Percentiles rank a stretch among this genome's conserved stretches.
These are phyloP conservation scores for Lindbergichthys nudifrons DNA, from an alignment of 2,797 vertebrate species.

Conservation along the genomic window DNA sequence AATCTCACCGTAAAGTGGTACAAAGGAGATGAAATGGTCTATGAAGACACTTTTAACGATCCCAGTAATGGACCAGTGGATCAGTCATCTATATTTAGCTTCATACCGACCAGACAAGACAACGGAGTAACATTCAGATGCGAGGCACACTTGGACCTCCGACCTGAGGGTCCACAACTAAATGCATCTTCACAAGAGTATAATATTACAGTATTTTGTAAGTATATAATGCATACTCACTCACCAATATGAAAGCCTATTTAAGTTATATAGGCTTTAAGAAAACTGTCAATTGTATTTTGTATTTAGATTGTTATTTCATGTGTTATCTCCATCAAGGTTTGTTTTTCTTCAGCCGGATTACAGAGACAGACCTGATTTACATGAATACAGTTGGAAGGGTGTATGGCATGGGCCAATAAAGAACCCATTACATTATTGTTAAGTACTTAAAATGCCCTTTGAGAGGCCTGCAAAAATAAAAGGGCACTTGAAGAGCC, in stretches of 20 bases:
- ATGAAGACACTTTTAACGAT: accelerated
- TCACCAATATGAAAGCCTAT: not conserved
- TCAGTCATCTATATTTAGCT: not conserved
- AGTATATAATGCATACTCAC: slow-evolving; percentile 48
- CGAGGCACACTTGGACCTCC: slow-evolving; percentile 74
- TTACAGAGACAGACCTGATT: no score
- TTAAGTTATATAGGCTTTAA: not conserved
- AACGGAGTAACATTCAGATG: slow-evolving; percentile 67
- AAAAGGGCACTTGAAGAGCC: no score
- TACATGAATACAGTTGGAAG: no score
- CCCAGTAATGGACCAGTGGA: not conserved
- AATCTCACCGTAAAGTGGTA: slow-evolving; percentile 71
- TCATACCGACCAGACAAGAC: slow-evolving; percentile 51
- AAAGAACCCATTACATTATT: no score
- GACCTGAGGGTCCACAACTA: slow-evolving; percentile 57
- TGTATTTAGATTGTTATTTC: no score
- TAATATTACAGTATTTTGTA: slow-evolving; percentile 54
- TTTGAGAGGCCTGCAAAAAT: no score
- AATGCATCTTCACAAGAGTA: slow-evolving; percentile 31
- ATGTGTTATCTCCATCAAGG: no score
- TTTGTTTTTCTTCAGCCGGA: no score
- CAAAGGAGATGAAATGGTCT: slow-evolving; percentile 31
- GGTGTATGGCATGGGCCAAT: no score
- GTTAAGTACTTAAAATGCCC: no score
- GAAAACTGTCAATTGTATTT: no score